Conservation (phyloP, 2,113 vertebrate species). For the Thalassoma bifasciatum region DNA sequence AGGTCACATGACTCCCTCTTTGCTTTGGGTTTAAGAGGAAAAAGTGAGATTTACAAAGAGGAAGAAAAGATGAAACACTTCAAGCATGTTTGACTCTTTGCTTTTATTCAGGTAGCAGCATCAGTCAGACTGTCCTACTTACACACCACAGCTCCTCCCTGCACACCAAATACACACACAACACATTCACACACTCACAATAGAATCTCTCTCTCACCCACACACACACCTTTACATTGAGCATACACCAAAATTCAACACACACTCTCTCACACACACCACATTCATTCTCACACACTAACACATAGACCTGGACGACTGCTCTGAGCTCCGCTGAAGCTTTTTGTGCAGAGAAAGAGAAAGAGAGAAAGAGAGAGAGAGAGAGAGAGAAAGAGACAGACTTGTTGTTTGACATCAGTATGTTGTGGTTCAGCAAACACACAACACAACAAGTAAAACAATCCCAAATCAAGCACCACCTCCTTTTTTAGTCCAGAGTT, state of each 20-base stretch:
- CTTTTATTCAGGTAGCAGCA: conserved; percentile 82
- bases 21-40: conserved; percentile 2
- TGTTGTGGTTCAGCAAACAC: too few species aligned
- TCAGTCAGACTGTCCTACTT: conserved; percentile 67
- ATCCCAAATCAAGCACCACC: too few species aligned
- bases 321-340: conserved; percentile 25
- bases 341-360: conserved; percentile 6
- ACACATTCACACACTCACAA: too few species aligned
- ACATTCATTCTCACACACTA: conserved; percentile 1
- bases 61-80: conserved; percentile 18
- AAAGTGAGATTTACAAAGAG: conserved; percentile 9
- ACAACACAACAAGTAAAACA: too few species aligned
- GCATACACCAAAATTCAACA: conserved; percentile 1
- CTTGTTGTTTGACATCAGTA: too few species aligned
- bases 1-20: not conserved
- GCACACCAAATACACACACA: conserved; percentile 8
- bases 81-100: conserved; percentile 52
- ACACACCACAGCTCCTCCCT: conserved; percentile 42
- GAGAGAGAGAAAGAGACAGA: not conserved
- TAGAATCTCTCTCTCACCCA: too few species aligned
- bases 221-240: conserved; percentile 1
- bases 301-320: conserved; percentile 15
- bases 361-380: not conserved
- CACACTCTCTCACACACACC: conserved; percentile 5
- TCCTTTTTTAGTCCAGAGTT: too few species aligned